These are phyloP conservation scores for Dynastes grantii DNA, from an alignment of 2,888 invertebrate species.

Conservation along the genomic window DNA sequence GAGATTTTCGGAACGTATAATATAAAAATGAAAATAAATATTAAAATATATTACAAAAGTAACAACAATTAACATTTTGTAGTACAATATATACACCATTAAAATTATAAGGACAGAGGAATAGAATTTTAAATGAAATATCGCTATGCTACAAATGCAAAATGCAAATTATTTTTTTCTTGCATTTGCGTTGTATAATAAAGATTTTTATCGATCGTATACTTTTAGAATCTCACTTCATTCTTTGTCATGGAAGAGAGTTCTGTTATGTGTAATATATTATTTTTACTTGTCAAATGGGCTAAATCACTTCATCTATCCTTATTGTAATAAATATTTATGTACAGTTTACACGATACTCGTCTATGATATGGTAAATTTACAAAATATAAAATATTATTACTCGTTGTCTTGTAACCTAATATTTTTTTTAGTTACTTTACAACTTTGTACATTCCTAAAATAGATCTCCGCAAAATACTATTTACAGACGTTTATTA, in stretches of 20 bases:
- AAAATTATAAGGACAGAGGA: conserved; percentile 35
- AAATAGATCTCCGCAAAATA: conserved; percentile 47
- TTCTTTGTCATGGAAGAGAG: conserved; percentile 55
- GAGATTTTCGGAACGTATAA: conserved; percentile 10
- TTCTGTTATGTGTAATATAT: conserved; percentile 53
- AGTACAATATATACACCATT: conserved; percentile 43
- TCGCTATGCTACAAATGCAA: conserved; percentile 17
- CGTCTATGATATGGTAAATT: conserved; percentile 65
- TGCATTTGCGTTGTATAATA: conserved; percentile 23
- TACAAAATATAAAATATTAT: conserved; percentile 66
- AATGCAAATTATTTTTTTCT: not conserved
- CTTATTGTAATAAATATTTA: conserved; percentile 45
- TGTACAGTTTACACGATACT: conserved; percentile 50
- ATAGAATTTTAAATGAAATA: conserved; percentile 23
- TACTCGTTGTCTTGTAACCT: conserved; percentile 62
- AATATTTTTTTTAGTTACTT: conserved; percentile 59
- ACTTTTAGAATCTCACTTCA: conserved; percentile 61
- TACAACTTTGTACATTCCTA: conserved; percentile 65
- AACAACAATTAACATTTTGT: conserved; percentile 46
- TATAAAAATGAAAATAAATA: conserved; percentile 38
- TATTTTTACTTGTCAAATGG: conserved; percentile 58
- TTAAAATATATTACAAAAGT: conserved; percentile 38
- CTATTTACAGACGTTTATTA: conserved; percentile 51
- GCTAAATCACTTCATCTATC: conserved; percentile 53
- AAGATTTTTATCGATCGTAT: conserved; percentile 60